Evolutionary conservation across 2,888 invertebrate genomes (phyloP).

Genomic region (Empis livida): DNA sequence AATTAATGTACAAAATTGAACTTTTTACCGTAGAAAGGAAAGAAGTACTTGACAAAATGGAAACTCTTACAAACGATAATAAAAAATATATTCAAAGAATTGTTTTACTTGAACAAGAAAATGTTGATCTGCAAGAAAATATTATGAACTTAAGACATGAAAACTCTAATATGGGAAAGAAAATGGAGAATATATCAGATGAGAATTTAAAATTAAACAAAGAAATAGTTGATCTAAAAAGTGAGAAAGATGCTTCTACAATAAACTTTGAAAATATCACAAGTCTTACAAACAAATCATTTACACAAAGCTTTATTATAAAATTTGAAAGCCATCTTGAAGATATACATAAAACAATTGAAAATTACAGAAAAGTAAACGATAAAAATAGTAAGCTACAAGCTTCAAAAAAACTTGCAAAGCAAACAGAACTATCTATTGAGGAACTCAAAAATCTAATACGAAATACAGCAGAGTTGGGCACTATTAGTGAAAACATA

Average conservation of each 20-base stretch:
- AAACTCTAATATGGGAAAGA: slow-evolving; percentile 26
- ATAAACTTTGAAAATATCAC: slow-evolving; percentile 23
- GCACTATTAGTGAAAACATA: too few relatives aligned
- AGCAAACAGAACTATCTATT: slow-evolving; percentile 20
- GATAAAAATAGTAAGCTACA: slow-evolving; percentile 31
- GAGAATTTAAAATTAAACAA: slow-evolving; percentile 20
- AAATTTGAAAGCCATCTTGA: slow-evolving; percentile 28
- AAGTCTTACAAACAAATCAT: slow-evolving; percentile 8
- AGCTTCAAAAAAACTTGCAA: slow-evolving; percentile 30
- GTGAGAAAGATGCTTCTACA: slow-evolving; percentile 27
- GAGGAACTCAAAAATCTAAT: too few relatives aligned
- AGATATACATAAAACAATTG: slow-evolving; percentile 28
- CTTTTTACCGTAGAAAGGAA: slow-evolving; percentile 53
- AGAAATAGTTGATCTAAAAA: slow-evolving; percentile 23
- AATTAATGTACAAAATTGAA: slow-evolving; percentile 53
- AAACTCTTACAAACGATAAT: slow-evolving; percentile 47
- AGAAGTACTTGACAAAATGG: slow-evolving; percentile 57
- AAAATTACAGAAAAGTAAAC: slow-evolving; percentile 31
- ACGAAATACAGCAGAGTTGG: too few relatives aligned
- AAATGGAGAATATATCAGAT: slow-evolving; percentile 19
- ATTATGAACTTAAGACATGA: slow-evolving; percentile 38
- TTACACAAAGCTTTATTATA: slow-evolving; percentile 22
- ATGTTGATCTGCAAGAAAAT: slow-evolving; percentile 25
- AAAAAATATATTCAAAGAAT: slow-evolving; percentile 17
- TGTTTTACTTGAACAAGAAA: slow-evolving; percentile 1